Evolutionary conservation across 1,140 invertebrate genomes (phyloP), one percentile per base, ranked within the genome.

Genomic region (Rhyzopertha dominica): DNA sequence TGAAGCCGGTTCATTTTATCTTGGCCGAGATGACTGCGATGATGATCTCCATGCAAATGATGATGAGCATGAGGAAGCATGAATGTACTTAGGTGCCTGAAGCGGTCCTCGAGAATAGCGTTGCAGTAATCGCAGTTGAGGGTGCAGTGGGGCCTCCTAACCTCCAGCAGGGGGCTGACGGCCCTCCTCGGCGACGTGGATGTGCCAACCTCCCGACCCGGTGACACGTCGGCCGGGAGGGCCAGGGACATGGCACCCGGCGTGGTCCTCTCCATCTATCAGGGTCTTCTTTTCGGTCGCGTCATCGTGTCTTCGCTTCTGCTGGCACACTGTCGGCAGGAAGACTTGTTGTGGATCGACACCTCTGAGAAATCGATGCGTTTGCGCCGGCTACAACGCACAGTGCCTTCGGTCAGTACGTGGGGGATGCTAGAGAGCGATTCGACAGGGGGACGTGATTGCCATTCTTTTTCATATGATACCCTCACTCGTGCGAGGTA

Each of bases 61-160:
- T n/a, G n/a, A n/a, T n/a, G n/a, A n/a, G n/a, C n/a, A n/a, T n/a
- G n/a, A n/a, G n/a, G n/a, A n/a, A n/a, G n/a, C n/a, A n/a, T n/a
- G n/a, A n/a, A n/a, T n/a, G n/a, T 75, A 78, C 76, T 76, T 41
- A 61, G 52, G 71, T 80, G 76, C 66, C 75, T 82, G 66, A 81
- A 81, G 49, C 79, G 73, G 49, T 82, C 79, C 59, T 83, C 80
- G 24, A 83, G 69, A 41, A 78, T 75, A 24, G 74, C 69, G 34
- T 75, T 80, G 70, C 82, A 85, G 47, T 77, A 74, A 50, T 81
- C 78, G 59, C 82, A 84, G 60, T 82, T 82, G 14, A 84, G 71
- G 2, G 81, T 84, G 67, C 82, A 84, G 54, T 82, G 79, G 14
- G 81, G 80, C 35, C 81, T 67, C 13, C 80, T 70, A 44, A 81